Base-by-base conservation (phyloP, 2,888 invertebrate genomes). In the Drosophila austrosaltans region DNA sequence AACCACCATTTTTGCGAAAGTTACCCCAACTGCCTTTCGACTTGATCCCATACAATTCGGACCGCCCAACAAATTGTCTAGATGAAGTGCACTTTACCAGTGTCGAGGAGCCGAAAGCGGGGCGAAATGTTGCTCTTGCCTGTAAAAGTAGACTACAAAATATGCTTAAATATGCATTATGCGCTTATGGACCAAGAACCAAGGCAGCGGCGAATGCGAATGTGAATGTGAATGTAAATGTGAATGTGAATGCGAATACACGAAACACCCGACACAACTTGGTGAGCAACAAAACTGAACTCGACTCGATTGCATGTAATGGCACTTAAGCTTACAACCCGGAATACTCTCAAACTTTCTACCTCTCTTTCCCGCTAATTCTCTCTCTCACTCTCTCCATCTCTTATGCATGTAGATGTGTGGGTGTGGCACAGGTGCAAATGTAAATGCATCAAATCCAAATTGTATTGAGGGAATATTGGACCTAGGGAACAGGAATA, bases 111-210 rank as follows among this genome's bases (percentile, higher is more conserved):
- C 30, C 25, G 40, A 65, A 58, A 42, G 53, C 39, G 42, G 57
- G 25, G 53, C 48, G 16, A 30, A 30, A 39, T 66, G 63, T 63
- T 63, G 59, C 74, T 48, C 48, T 48, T 68, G 76, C 76, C 84
- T 79, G 77, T 81, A 83, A 86, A 83, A 86, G 84, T 73, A 73
- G 82, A 81, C 84, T 83, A 82, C 85, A 76, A 81, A 82, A 87
- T 85, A 84, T 87, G 84, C 86, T 85, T 87, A 85, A 87, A 85
- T 85, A 85, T 87, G 84, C 84, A 85, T 85, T 85, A 85, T 87
- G 78, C 79, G 76, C 87, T 85, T 81, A 82, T 82, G 75, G 75
- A 72, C 60, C 75, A 48, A 63, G 28, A 10, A 8, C 44, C 48
- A 48, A 48, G 22, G 48, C 48, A 48, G 48, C 48, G 48, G 48